These are phyloP conservation scores for Machimus atricapillus DNA, from an alignment of 2,888 invertebrate species.

Conservation along the genomic window DNA sequence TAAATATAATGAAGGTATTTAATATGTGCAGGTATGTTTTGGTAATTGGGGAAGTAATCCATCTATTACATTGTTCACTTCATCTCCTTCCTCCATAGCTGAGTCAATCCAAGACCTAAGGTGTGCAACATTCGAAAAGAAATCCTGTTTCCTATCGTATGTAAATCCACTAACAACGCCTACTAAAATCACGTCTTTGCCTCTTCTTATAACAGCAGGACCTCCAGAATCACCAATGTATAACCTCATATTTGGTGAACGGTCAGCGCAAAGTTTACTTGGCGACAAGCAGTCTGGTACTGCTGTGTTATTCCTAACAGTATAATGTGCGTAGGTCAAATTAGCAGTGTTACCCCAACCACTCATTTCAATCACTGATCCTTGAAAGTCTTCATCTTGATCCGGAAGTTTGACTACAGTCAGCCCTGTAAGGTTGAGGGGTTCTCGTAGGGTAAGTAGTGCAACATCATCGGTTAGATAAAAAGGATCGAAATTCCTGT, in stretches of 20 bases:
- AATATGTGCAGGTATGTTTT: background rate
- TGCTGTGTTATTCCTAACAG: background rate
- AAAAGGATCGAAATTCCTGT: background rate
- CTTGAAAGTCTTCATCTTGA: background rate
- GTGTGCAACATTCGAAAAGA: background rate
- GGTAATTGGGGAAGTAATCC: background rate
- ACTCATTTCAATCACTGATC: background rate
- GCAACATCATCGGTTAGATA: background rate
- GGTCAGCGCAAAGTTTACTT: background rate
- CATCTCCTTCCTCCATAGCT: background rate
- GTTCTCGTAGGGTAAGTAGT: background rate
- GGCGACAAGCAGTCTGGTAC: background rate
- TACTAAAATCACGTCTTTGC: background rate
- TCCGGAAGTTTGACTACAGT: background rate
- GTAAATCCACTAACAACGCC: background rate
- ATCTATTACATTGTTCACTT: background rate
- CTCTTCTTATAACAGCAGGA: background rate
- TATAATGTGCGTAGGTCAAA: background rate
- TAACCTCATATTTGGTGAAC: background rate
- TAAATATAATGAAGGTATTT: background rate
- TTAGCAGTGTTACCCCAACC: background rate
- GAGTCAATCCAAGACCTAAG: background rate
- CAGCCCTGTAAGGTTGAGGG: background rate
- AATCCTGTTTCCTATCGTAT: background rate
- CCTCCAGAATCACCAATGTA: background rate